A percentile compares a stretch with the other conserved stretches of the same genome.
These are phyloP conservation scores for Melanostoma mellinum DNA, from an alignment of 2,888 invertebrate genomes.

Conservation along the genomic window DNA sequence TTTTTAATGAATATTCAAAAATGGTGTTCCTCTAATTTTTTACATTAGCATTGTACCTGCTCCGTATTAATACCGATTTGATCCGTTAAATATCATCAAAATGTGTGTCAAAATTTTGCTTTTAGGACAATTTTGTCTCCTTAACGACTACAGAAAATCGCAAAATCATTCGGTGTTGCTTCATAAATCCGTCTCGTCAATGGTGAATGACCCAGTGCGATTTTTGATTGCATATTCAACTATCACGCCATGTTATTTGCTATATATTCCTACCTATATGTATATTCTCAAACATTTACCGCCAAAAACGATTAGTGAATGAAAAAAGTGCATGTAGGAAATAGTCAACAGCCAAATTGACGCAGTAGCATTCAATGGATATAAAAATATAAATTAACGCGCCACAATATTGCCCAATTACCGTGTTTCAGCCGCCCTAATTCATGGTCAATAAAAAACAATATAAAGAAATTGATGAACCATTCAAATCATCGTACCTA, in stretches of 20 bases:
- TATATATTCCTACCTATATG: background rate
- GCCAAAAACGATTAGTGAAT: constrained; percentile 58
- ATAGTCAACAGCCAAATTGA: constrained; percentile 30
- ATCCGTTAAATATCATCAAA: too few species aligned
- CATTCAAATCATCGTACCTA: too few species aligned
- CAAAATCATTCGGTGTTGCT: background rate
- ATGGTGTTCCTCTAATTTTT: too few species aligned
- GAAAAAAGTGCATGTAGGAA: constrained; percentile 22
- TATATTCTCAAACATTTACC: constrained; percentile 7
- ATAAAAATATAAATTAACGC: constrained; percentile 30
- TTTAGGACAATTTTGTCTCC: background rate
- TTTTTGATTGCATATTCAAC: background rate
- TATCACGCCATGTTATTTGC: background rate
- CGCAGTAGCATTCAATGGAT: constrained; percentile 14
- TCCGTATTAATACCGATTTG: too few species aligned
- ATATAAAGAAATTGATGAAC: too few species aligned
- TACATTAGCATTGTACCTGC: too few species aligned
- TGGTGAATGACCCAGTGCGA: constrained; percentile 35
- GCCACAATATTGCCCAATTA: constrained; percentile 67
- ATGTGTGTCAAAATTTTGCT: too few species aligned
- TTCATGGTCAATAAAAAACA: constrained; percentile 60
- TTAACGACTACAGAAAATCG: background rate
- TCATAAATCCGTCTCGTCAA: constrained; percentile 10
- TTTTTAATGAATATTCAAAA: too few species aligned
- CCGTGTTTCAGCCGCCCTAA: constrained; percentile 45